Conservation (phyloP, 2,113 vertebrate species). For the Quiscalus mexicanus region DNA sequence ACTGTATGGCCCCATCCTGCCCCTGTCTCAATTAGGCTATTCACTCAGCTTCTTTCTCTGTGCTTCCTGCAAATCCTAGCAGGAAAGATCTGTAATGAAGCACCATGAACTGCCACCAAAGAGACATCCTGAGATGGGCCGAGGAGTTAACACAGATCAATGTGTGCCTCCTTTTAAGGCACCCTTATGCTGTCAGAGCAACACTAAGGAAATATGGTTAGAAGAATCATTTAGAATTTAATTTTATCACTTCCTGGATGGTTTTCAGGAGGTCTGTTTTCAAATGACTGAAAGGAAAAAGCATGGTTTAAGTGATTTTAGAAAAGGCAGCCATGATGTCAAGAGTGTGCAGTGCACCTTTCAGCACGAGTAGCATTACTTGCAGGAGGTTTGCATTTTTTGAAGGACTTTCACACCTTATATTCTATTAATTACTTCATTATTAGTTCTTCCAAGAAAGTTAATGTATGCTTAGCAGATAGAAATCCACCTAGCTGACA, state of each 20-base stretch:
- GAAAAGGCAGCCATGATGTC: background rate
- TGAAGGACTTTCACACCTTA: background rate
- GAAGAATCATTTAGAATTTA: background rate
- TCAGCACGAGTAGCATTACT: background rate
- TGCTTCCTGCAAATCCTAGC: background rate
- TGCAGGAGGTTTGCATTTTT: background rate
- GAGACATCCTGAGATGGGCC: background rate
- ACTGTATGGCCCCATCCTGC: background rate
- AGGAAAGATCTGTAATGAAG: background rate
- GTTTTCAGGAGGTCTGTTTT: background rate
- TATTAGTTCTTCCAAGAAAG: background rate
- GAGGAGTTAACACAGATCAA: background rate
- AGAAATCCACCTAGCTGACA: background rate
- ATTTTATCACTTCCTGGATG: background rate
- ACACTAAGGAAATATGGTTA: background rate
- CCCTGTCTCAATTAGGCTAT: slow-evolving; percentile 15
- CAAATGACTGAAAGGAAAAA: background rate
- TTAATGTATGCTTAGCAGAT: background rate
- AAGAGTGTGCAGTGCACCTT: background rate
- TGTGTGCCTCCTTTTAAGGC: background rate
- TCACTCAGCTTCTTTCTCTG: background rate
- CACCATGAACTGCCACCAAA: background rate
- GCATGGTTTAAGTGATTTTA: background rate
- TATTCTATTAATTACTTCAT: background rate
- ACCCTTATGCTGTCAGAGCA: background rate